Conservation (phyloP, 2,113 vertebrate species). For the Corvus moneduloides region DNA sequence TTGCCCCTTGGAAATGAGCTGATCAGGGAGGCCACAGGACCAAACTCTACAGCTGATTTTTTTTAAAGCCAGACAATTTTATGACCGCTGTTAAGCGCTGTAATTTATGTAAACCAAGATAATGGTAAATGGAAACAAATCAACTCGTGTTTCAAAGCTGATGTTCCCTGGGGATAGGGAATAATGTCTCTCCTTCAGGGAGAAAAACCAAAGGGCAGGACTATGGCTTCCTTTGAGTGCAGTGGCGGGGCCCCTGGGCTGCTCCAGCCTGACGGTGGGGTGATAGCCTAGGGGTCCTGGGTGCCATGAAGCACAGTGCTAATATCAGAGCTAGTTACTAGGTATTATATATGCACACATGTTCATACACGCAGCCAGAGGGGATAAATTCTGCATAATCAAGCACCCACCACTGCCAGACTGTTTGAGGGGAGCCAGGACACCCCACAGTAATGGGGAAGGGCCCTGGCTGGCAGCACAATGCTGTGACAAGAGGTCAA, state of each 20-base stretch:
- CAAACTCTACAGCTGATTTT: background rate
- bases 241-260: rapidly evolving
- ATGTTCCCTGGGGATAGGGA: background rate
- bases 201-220: background rate
- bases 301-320: background rate
- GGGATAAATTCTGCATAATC: background rate
- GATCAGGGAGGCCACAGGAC: background rate
- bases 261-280: background rate
- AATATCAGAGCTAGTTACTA: background rate
- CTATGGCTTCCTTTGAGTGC: background rate
- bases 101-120: slow-evolving; percentile 47
- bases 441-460: rapidly evolving
- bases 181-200: background rate
- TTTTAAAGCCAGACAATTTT: slow-evolving; percentile 23
- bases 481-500: background rate
- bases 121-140: slow-evolving; percentile 33
- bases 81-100: background rate
- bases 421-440: background rate
- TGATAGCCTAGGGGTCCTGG: background rate
- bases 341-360: background rate
- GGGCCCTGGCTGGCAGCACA: background rate
- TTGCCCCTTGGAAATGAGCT: background rate
- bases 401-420: background rate
- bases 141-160: slow-evolving; percentile 1
- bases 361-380: background rate